These are phyloP conservation scores for Ceramica pisi DNA, from an alignment of 2,888 invertebrate species.

Conservation along the genomic window DNA sequence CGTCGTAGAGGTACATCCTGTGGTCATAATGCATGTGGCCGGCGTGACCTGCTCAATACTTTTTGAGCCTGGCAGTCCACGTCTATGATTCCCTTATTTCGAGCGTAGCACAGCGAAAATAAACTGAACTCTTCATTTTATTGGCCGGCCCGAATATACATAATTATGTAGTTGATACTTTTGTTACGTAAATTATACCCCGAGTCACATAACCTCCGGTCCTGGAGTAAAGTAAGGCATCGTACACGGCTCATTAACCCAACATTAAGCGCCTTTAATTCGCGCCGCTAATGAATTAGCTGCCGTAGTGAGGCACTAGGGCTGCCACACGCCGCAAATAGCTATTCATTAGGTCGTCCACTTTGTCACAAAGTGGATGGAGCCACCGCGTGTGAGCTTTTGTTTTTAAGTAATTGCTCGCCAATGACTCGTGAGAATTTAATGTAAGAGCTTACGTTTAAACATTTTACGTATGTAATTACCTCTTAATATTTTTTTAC, in stretches of 20 bases:
- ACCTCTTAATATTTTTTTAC: too few species aligned
- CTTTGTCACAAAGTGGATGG: constrained; percentile 6
- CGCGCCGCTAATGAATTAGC: constrained; percentile 45
- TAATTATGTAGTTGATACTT: background rate
- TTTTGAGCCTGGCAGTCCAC: too few species aligned
- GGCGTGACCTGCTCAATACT: too few species aligned
- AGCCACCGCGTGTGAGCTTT: background rate
- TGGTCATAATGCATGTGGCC: too few species aligned
- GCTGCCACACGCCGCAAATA: constrained; percentile 9
- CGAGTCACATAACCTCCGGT: background rate
- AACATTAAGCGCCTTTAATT: constrained; percentile 27
- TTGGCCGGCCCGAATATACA: background rate
- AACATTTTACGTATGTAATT: too few species aligned
- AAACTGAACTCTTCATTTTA: background rate
- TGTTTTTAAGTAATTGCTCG: constrained; percentile 7
- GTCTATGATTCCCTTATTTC: too few species aligned
- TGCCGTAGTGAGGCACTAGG: constrained; percentile 5
- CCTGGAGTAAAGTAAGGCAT: background rate
- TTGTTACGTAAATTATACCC: background rate
- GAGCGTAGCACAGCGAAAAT: too few species aligned
- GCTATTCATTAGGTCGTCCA: background rate
- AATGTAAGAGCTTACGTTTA: background rate
- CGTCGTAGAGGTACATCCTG: too few species aligned
- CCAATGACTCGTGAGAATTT: too few species aligned
- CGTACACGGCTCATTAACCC: constrained; percentile 27